A percentile compares a stretch with the other conserved stretches of the same genome.
These are phyloP conservation scores for Melipona bicolor DNA, from an alignment of 2,888 invertebrate genomes.

Conservation along the genomic window DNA sequence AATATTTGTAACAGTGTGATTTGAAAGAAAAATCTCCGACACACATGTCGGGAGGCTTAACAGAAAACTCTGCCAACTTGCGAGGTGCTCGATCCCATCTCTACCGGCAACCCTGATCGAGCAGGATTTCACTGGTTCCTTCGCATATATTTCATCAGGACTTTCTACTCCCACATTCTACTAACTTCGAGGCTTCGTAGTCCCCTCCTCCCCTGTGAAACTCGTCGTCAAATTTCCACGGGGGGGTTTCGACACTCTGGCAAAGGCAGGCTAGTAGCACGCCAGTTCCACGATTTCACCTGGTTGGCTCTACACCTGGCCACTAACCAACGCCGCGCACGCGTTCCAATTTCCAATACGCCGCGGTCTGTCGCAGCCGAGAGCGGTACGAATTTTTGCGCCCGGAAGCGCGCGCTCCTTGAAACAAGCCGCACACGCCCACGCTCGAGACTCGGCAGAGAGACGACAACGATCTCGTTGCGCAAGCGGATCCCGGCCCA, in stretches of 20 bases:
- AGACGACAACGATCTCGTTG: conserved; percentile 55
- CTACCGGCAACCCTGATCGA: not conserved
- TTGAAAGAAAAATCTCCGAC: too few species aligned
- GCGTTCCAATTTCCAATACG: conserved; percentile 4
- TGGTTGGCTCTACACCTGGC: conserved; percentile 2
- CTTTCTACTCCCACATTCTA: conserved; percentile 22
- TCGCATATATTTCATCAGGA: conserved; percentile 13
- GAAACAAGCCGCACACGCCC: conserved; percentile 46
- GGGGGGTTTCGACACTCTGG: not conserved
- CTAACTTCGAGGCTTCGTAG: not conserved
- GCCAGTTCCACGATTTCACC: conserved; percentile 10
- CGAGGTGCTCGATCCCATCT: too few species aligned
- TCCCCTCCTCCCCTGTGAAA: not conserved
- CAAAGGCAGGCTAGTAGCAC: not conserved
- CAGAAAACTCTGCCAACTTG: too few species aligned
- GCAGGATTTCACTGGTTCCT: not conserved
- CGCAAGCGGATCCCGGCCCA: conserved; percentile 70
- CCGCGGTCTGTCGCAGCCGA: conserved; percentile 33
- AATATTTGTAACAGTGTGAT: too few species aligned
- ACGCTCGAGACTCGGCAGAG: conserved; percentile 24
- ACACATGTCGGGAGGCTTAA: too few species aligned
- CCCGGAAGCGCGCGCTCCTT: conserved; percentile 38
- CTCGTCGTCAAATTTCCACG: conserved; percentile 13
- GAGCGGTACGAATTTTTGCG: conserved; percentile 36
- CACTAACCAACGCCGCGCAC: not conserved